Evolutionary conservation across 2,113 vertebrate species (phyloP).

Genomic region (Psephotus haematonotus): DNA sequence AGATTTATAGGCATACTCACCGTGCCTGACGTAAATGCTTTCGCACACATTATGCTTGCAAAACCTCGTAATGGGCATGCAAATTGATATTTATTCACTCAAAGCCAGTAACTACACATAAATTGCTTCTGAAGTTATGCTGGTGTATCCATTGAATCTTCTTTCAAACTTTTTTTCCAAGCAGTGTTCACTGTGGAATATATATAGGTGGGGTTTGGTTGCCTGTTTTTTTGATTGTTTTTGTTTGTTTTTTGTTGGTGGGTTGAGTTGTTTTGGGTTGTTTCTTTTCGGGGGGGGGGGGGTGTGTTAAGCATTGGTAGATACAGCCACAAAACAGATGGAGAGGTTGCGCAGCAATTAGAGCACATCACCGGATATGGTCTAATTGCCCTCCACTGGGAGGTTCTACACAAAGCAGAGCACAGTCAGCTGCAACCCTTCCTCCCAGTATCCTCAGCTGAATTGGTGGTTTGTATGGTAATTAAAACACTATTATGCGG

Average conservation of each 20-base stretch:
- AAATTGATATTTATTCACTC: constrained; percentile 45
- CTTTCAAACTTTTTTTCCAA: neutral
- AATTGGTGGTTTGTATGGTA: neutral
- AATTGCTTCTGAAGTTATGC: neutral
- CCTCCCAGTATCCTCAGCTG: neutral
- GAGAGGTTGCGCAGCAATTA: neutral
- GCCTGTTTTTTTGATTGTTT: neutral
- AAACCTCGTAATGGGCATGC: constrained; percentile 18
- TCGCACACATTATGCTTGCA: constrained; percentile 26
- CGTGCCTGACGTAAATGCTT: constrained; percentile 21
- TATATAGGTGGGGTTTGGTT: fast-evolving
- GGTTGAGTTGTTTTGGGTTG: too few relatives aligned
- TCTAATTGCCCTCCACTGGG: fast-evolving
- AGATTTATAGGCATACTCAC: constrained; percentile 17
- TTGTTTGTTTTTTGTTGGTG: too few relatives aligned
- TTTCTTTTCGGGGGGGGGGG: neutral
- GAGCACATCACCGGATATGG: neutral
- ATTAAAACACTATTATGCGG: neutral
- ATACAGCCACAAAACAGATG: neutral
- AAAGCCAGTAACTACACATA: neutral
- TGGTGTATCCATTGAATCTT: neutral
- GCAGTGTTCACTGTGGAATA: neutral
- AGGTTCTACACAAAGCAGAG: fast-evolving
- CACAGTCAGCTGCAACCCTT: neutral
- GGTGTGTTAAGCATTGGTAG: neutral